Conservation (phyloP, 2,888 invertebrate species). For the Pedicia rivosa region DNA sequence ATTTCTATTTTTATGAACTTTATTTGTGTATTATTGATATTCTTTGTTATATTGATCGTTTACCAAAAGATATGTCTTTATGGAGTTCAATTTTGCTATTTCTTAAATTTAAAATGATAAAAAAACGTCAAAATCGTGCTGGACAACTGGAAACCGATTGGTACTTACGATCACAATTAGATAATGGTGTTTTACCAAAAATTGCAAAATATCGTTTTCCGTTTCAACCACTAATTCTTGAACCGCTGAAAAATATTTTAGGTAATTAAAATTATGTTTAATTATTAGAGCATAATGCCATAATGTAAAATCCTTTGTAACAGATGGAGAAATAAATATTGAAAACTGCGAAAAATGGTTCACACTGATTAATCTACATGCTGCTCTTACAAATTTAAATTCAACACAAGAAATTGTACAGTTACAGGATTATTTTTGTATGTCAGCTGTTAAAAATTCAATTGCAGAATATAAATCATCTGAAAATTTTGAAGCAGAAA, state of each 20-base stretch:
- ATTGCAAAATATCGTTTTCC: conserved; percentile 30
- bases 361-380: conserved; percentile 27
- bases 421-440: conserved; percentile 26
- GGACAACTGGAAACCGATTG: conserved; percentile 26
- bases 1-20: conserved; percentile 30
- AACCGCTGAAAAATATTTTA: conserved; percentile 20
- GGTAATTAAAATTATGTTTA: too few relatives aligned
- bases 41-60: conserved; percentile 21
- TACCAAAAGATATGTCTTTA: conserved; percentile 24
- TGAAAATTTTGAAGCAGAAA: conserved; percentile 16
- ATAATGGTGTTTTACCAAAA: conserved; percentile 26
- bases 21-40: conserved; percentile 28
- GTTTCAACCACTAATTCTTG: conserved; percentile 25
- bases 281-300: too few relatives aligned
- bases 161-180: conserved; percentile 26
- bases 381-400: conserved; percentile 18
- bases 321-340: conserved; percentile 26
- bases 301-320: too few relatives aligned
- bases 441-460: conserved; percentile 29
- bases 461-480: conserved; percentile 24
- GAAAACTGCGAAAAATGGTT: conserved; percentile 30
- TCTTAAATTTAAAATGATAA: conserved; percentile 27
- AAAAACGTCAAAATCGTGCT: conserved; percentile 22
- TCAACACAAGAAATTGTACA: conserved; percentile 19
- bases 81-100: conserved; percentile 27